A percentile compares a stretch with the other conserved stretches of the same genome.
These are phyloP conservation scores for Prosapia bicincta DNA, from an alignment of 2,888 invertebrate genomes.

Conservation along the genomic window DNA sequence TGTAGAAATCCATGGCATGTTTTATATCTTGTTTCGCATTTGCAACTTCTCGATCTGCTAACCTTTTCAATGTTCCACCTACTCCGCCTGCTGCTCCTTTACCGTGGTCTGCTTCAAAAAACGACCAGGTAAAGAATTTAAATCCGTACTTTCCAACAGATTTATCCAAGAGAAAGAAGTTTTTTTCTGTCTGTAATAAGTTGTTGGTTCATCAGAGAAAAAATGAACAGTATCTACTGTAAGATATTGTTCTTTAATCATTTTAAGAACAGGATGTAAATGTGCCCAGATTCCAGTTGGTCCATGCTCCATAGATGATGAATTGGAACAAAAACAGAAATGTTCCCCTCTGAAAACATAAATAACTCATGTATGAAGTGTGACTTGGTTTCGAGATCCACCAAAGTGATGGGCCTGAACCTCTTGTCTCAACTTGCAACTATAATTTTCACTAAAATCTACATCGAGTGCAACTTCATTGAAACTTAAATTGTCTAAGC, in stretches of 20 bases:
- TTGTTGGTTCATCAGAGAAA: not conserved
- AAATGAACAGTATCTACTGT: not conserved
- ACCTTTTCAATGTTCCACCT: slow-evolving; percentile 4
- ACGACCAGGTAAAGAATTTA: not conserved
- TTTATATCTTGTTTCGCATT: no score
- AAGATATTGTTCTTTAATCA: not conserved
- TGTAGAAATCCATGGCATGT: no score
- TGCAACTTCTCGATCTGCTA: no score
- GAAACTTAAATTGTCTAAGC: not conserved
- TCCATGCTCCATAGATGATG: not conserved
- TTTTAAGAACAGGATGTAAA: not conserved
- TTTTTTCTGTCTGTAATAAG: not conserved
- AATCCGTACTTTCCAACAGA: not conserved
- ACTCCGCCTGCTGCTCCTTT: slow-evolving; percentile 12
- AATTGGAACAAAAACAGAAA: not conserved
- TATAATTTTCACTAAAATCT: slow-evolving; percentile 7
- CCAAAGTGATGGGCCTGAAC: slow-evolving; percentile 5
- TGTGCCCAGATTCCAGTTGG: slow-evolving; percentile 6
- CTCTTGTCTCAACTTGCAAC: not conserved
- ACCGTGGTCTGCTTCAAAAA: slow-evolving; percentile 5
- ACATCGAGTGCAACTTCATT: not conserved
- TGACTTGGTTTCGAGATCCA: not conserved
- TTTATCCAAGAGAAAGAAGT: not conserved
- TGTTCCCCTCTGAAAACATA: not conserved
- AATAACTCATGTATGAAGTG: slow-evolving; percentile 4